phyloP scores from a whole-genome alignment of 2,797 vertebrate species.

The Phaenicophaeus curvirostris region DNA sequence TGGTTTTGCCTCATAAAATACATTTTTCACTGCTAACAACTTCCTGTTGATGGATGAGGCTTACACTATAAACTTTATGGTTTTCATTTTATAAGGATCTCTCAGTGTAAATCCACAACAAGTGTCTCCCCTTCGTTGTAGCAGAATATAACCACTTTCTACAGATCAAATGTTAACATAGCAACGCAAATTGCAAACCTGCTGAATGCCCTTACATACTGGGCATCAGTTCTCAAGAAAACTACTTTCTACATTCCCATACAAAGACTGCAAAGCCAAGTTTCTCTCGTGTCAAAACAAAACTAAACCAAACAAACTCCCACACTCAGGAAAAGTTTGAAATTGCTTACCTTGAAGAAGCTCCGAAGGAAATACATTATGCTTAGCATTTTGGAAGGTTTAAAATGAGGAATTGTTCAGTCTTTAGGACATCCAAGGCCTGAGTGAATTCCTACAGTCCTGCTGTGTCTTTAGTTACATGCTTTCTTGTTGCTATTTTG shows the following conservation, averaged over 20 bases:
- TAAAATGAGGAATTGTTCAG: constrained; percentile 51
- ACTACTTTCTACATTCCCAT: constrained; percentile 15
- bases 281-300: constrained; percentile 28
- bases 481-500: constrained; percentile 85
- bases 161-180: neutral
- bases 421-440: constrained; percentile 69
- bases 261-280: neutral
- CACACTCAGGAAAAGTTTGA: constrained; percentile 59
- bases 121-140: neutral
- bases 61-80: neutral
- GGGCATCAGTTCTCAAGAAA: constrained; percentile 14
- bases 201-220: neutral
- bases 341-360: constrained; percentile 87
- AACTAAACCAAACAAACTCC: constrained; percentile 22
- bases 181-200: constrained; percentile 5
- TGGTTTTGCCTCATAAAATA: neutral
- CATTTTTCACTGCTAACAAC: neutral
- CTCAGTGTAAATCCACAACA: neutral
- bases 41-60: neutral
- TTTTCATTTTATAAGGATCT: neutral
- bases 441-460: constrained; percentile 73
- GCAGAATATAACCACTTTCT: neutral
- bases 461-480: constrained; percentile 75
- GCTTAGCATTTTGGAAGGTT: constrained; percentile 81
- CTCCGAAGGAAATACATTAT: constrained; percentile 85